Conservation (phyloP, 2,113 vertebrate genomes). For the Sprattus sprattus region DNA sequence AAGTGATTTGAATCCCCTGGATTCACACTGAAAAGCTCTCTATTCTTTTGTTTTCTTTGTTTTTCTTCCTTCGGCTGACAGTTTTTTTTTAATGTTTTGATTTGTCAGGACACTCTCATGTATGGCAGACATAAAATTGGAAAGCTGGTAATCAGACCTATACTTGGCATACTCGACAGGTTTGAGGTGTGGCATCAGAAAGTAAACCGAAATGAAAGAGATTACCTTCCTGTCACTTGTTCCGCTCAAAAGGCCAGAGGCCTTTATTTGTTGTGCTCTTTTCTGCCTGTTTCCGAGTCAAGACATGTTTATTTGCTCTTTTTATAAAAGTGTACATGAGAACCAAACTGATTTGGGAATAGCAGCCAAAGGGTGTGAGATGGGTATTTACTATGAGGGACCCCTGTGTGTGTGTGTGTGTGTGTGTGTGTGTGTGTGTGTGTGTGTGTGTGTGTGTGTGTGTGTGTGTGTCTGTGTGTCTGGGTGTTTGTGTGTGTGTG, state of each 20-base stretch:
- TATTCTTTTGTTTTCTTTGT: background rate
- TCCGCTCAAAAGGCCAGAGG: background rate
- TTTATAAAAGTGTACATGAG: too few species aligned
- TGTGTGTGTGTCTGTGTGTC: too few species aligned
- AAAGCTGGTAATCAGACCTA: background rate
- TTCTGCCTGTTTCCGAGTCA: background rate
- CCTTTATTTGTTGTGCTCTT: background rate
- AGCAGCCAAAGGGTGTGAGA: background rate
- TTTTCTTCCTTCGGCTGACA: background rate
- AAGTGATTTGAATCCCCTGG: conserved; percentile 13
- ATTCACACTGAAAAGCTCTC: background rate
- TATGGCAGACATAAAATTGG: background rate
- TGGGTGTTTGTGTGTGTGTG: too few species aligned
- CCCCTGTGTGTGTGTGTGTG: too few species aligned
- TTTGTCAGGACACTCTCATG: background rate
- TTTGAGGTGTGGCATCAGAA: background rate
- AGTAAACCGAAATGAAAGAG: background rate
- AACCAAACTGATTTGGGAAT: background rate
- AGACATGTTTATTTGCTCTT: background rate
- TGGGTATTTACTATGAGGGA: background rate
- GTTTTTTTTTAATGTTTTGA: background rate
- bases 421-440: background rate
- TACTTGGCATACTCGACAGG: background rate
- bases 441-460: background rate
- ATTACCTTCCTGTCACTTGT: background rate